A percentile compares a stretch with the other conserved stretches of the same genome.
Conservation (phyloP, 2,113 vertebrate species). For the Chionomys nivalis region DNA sequence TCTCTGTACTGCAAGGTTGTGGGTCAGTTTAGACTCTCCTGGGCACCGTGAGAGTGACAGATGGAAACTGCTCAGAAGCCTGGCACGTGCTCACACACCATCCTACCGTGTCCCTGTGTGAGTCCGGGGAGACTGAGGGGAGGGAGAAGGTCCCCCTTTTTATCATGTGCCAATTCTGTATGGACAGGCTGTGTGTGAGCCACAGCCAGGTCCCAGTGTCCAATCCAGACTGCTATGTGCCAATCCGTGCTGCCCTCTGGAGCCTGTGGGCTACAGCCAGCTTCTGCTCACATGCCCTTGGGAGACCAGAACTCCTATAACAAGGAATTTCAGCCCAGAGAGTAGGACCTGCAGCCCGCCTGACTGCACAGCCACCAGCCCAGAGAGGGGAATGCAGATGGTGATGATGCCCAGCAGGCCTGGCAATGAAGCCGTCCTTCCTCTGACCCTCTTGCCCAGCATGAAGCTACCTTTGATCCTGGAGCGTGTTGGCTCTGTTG, state of each 20-base stretch:
- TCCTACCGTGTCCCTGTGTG: background rate
- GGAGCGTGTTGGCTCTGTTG: background rate
- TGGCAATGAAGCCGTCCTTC: conserved; percentile 74
- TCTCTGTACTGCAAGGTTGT: background rate
- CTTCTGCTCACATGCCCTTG: background rate
- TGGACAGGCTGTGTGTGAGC: background rate
- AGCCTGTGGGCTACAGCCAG: background rate
- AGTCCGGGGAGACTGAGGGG: background rate
- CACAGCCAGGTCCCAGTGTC: background rate
- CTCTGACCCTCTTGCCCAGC: conserved; percentile 75
- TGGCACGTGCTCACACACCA: fast-evolving
- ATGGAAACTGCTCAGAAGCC: background rate
- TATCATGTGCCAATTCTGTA: background rate
- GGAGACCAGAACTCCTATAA: background rate
- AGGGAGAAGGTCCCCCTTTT: background rate
- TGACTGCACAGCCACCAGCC: conserved; percentile 15
- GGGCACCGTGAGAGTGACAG: background rate
- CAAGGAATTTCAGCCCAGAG: background rate
- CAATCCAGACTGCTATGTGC: background rate
- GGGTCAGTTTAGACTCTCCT: background rate
- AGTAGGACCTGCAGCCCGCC: conserved; percentile 20
- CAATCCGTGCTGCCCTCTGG: background rate
- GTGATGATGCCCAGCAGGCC: conserved; percentile 49
- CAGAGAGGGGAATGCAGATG: conserved; percentile 56
- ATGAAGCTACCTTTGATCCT: background rate